Conservation (phyloP, 1,140 invertebrate genomes). For the Diachasmimorpha longicaudata region DNA sequence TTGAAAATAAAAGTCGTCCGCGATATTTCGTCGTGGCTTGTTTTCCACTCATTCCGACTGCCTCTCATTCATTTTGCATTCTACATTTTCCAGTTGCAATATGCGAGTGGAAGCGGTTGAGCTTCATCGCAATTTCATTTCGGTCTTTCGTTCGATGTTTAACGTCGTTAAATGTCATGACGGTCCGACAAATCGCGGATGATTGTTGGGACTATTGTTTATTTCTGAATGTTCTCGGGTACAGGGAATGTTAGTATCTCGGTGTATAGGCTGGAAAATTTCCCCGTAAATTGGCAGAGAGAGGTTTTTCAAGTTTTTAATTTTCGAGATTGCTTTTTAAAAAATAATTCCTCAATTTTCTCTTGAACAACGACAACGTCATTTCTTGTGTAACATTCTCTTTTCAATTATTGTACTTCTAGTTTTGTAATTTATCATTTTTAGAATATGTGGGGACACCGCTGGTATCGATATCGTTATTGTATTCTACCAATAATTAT, state of each 20-base stretch:
- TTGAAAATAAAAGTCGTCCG: conserved; percentile 51
- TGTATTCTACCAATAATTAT: too few species aligned
- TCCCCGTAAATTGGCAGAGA: too few species aligned
- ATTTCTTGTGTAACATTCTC: too few species aligned
- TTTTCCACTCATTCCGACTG: background rate
- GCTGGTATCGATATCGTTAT: too few species aligned
- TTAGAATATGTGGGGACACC: too few species aligned
- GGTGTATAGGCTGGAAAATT: too few species aligned
- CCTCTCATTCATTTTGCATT: background rate
- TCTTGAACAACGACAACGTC: too few species aligned
- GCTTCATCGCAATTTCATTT: conserved; percentile 50
- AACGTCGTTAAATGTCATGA: conserved; percentile 47
- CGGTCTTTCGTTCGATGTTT: conserved; percentile 42
- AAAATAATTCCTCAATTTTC: too few species aligned
- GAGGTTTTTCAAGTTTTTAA: too few species aligned
- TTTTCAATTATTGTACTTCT: too few species aligned
- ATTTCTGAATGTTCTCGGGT: background rate
- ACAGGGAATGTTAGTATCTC: background rate
- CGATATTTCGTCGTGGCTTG: conserved; percentile 40
- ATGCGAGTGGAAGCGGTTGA: conserved; percentile 36
- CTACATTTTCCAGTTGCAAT: background rate
- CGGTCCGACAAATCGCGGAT: conserved; percentile 34
- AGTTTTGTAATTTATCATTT: too few species aligned
- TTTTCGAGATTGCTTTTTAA: too few species aligned
- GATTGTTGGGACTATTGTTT: conserved; percentile 1